A percentile compares a stretch with the other conserved stretches of the same genome.
Evolutionary conservation across 2,113 vertebrate genomes (phyloP).

Genomic region (Pica pica): DNA sequence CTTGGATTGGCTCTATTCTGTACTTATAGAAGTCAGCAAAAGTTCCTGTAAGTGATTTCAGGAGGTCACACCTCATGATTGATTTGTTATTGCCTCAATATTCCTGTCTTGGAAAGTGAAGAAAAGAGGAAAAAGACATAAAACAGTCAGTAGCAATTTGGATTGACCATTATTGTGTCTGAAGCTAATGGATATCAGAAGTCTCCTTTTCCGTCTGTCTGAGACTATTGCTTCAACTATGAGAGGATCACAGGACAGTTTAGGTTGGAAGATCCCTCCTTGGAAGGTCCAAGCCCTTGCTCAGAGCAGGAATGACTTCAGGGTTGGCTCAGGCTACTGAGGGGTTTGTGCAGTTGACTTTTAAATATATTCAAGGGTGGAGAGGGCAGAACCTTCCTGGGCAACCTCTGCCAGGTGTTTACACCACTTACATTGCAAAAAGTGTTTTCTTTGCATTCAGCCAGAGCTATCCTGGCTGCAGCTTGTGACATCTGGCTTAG

Average conservation of each 20-base stretch:
- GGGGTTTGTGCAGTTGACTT: neutral
- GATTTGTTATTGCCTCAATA: neutral
- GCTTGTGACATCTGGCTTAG: neutral
- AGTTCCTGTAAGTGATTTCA: neutral
- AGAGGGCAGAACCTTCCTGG: neutral
- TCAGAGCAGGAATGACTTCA: neutral
- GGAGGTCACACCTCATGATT: neutral
- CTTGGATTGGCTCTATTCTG: neutral
- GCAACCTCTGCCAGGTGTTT: neutral
- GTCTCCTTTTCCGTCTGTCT: neutral
- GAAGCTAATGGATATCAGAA: neutral
- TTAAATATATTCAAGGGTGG: neutral
- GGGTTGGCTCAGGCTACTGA: neutral
- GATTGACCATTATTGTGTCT: neutral
- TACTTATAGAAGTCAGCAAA: neutral
- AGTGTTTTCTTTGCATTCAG: neutral
- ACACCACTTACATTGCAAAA: neutral
- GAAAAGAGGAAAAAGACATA: neutral
- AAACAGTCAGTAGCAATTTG: fast-evolving
- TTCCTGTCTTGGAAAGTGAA: neutral
- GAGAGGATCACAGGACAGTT: neutral
- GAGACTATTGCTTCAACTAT: neutral
- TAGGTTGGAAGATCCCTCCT: neutral
- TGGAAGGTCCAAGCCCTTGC: neutral
- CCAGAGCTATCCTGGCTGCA: neutral